Evolutionary conservation across 1,140 invertebrate genomes (phyloP).

Genomic region (Neelides sp.): DNA sequence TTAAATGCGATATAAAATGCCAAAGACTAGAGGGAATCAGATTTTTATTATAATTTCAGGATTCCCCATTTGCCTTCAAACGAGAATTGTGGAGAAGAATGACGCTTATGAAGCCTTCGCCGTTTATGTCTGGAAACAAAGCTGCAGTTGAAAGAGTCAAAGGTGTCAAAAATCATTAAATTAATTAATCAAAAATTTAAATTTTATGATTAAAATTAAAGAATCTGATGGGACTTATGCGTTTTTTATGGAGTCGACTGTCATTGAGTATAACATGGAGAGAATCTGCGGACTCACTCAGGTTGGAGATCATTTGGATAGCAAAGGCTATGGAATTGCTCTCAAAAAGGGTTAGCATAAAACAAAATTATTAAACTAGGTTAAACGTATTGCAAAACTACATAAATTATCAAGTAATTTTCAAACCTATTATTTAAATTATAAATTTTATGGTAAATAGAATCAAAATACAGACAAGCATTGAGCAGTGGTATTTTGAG

Average conservation of each 20-base stretch:
- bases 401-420: too few species aligned
- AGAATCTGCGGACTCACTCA: slow-evolving; percentile 79
- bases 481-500: slow-evolving; percentile 78
- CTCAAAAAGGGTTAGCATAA: slow-evolving; percentile 66
- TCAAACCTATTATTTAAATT: too few species aligned
- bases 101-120: too few species aligned
- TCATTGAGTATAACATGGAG: slow-evolving; percentile 80
- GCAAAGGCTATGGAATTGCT: slow-evolving; percentile 82
- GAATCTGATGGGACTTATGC: slow-evolving; percentile 76
- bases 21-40: not conserved
- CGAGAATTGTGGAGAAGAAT: too few species aligned
- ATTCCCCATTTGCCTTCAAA: too few species aligned
- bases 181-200: slow-evolving; percentile 67
- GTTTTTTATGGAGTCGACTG: slow-evolving; percentile 84
- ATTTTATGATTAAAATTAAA: slow-evolving; percentile 71
- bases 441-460: slow-evolving; percentile 38
- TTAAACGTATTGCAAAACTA: too few species aligned
- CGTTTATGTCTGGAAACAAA: slow-evolving; percentile 80
- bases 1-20: not conserved
- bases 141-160: slow-evolving; percentile 79
- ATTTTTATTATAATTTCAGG: not conserved
- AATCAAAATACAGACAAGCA: slow-evolving; percentile 70
- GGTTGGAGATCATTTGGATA: slow-evolving; percentile 76
- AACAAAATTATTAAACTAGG: not conserved
- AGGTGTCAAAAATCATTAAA: too few species aligned